A percentile compares a stretch with the other conserved stretches of the same genome.
Evolutionary conservation across 2,797 vertebrate genomes (phyloP).

Genomic region (Orestias chungarensis): DNA sequence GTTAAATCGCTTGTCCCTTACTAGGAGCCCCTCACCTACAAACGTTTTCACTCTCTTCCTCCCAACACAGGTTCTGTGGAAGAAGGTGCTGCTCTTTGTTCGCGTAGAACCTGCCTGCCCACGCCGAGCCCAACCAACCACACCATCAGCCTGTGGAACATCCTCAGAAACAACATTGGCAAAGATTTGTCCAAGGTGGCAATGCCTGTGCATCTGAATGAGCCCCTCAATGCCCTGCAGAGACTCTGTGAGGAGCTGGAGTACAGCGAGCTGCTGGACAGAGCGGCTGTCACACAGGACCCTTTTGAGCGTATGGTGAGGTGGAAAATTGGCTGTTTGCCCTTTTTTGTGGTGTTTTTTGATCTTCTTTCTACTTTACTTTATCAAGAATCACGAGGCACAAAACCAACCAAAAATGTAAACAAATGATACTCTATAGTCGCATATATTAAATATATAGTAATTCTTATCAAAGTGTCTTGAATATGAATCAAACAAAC

Average conservation of each 20-base stretch:
- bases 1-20: background rate
- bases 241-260: conserved; percentile 96
- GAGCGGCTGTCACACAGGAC: conserved; percentile 81
- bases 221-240: conserved; percentile 95
- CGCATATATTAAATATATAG: no score
- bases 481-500: no score
- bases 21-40: conserved; percentile 4
- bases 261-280: conserved; percentile 93
- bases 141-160: conserved; percentile 95
- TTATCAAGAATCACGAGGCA: no score
- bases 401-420: no score
- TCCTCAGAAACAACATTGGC: conserved; percentile 96
- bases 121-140: conserved; percentile 87
- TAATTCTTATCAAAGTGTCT: no score
- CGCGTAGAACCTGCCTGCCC: conserved; percentile 83
- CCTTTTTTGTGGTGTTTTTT: background rate
- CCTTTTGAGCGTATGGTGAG: conserved; percentile 93
- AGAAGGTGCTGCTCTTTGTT: conserved; percentile 46
- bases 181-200: conserved; percentile 98
- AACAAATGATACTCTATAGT: no score
- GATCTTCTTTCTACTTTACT: background rate
- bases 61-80: conserved; percentile 55
- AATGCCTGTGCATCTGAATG: conserved; percentile 96
- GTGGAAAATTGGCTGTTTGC: conserved; percentile 2
- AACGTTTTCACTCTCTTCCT: conserved; percentile 8